These are phyloP conservation scores for Tenthredo scrophulariae DNA, from an alignment of 2,888 invertebrate genomes.

Conservation along the genomic window DNA sequence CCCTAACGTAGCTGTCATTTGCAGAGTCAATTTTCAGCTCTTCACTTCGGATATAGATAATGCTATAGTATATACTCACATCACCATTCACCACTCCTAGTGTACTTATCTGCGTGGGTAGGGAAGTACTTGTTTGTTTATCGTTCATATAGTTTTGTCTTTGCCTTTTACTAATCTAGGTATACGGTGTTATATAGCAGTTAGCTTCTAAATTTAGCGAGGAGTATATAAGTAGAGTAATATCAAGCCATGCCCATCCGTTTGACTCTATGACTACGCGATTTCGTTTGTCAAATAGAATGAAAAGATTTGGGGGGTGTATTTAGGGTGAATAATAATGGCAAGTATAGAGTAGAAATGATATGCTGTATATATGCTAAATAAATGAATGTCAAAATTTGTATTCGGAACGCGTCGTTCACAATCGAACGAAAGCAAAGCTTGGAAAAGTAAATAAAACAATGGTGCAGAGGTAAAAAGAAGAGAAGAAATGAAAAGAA, in stretches of 20 bases:
- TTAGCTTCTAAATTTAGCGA: constrained; percentile 17
- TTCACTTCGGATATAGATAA: constrained; percentile 5
- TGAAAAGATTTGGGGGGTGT: background rate
- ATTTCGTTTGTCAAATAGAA: constrained; percentile 20
- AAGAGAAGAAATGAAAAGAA: background rate
- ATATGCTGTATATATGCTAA: background rate
- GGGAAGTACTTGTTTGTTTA: constrained; percentile 26
- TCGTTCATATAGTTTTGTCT: constrained; percentile 12
- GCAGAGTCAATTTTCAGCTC: constrained; percentile 11
- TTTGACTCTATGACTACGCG: background rate
- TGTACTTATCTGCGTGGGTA: background rate
- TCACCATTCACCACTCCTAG: constrained; percentile 22
- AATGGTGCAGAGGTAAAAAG: background rate
- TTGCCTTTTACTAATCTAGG: constrained; percentile 1
- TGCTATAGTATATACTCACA: background rate
- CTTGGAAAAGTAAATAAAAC: background rate
- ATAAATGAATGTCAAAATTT: background rate
- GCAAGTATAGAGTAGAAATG: background rate
- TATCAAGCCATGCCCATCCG: constrained; percentile 23
- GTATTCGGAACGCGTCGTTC: background rate
- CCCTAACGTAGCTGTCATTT: constrained; percentile 27
- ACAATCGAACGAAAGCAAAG: background rate
- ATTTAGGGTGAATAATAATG: constrained; percentile 2
- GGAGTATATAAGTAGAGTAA: background rate
- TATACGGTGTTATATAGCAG: background rate